Base-by-base conservation (phyloP, 2,797 vertebrate species). In the Apogon hyalosoma region DNA sequence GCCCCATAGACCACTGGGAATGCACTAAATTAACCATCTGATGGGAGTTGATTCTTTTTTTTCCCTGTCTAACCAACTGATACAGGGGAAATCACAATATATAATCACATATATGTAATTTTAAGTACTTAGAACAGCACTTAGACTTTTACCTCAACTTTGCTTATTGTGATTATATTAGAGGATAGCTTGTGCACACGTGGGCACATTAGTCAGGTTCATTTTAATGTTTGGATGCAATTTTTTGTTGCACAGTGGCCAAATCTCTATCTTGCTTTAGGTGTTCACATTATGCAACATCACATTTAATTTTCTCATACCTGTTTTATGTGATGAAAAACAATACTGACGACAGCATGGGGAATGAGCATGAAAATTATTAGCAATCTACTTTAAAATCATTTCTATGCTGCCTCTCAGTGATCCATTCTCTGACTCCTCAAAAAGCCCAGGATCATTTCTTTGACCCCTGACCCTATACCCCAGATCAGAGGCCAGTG, bases 401-500 rank as follows among this genome's bases (percentile, higher is more conserved):
- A 33, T 45, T 56, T 68, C 58, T 43, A 49, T 8, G 10, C 54
- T 73, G 42, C 15, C 28, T 65, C 54, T 56, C 24, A 38, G 28
- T 14, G 45, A 63, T 54, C 64, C 69, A 64, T 57, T 64, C 50
- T 55, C 50, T 55, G 36, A 19, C 61, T 75, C 54, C 54, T 43
- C 46, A 48, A 16, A 24, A 65, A 69, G 40, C 51, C 63, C 53
- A 58, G 43, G 48, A 38, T 63, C 60, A 50, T 64, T 69, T 69
- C 69, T 50, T 53, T 4, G 0, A 67, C 60, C 74, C 75, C 58
- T 15, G 52, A 83, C 79, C 79, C 50, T 45, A 45, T 11, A 80
- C 71, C 71, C 79, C 75, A 79, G 83, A 84, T 83, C 75, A 87
- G 89, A 92, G 92, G 92, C 90, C 14, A 12, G 84, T 93, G 82